Base-by-base conservation (phyloP, 2,797 vertebrate genomes). In the Neostethus bicornis region DNA sequence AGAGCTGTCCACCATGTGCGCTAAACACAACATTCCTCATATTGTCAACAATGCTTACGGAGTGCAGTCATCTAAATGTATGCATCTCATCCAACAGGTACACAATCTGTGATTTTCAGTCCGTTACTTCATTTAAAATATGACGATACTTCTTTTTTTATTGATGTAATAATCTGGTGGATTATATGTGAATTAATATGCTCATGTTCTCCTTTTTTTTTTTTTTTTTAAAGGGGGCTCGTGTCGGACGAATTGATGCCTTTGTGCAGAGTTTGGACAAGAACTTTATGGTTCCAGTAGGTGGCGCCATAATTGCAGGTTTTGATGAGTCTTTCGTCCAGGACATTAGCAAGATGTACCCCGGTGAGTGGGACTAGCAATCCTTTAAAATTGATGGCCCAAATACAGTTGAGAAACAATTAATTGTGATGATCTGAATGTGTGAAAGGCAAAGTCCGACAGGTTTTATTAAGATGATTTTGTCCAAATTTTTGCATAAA, bases 221-320 rank as follows among this genome's bases (percentile, higher is more conserved):
- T 17, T 32, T 13, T 61, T 2, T 83, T 38, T 59, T 49, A 63
- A 73, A 99, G 96, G 97, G 94, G 0, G 92, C 94, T 45, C 94
- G 94, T 14, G 88, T 95, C 41, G 97, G 97, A 68, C 93, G 96
- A 85, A 93, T 98, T 4, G 97, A 99, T 26, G 96, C 94, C 61
- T 99, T 98, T 77, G 93, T 99, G 12, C 97, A 99, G 87, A 99
- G 96, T 83, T 81, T 99, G 90, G 97, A 99, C 89, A 99, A 99
- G 90, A 99, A 99, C 90, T 99, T 99, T 49, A 94, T 99, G 97
- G 96, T 99, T 82, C 97, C 97, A 87, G 97, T 99, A 92, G 97
- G 97, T 89, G 97, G 97, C 31, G 97, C 97, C 88, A 86, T 99
- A 75, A 95, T 99, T 59, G 96, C 97, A 89, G 97, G 97, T 57